Evolutionary conservation across 2,888 invertebrate species (phyloP).

Genomic region (Xiphydria camelus): DNA sequence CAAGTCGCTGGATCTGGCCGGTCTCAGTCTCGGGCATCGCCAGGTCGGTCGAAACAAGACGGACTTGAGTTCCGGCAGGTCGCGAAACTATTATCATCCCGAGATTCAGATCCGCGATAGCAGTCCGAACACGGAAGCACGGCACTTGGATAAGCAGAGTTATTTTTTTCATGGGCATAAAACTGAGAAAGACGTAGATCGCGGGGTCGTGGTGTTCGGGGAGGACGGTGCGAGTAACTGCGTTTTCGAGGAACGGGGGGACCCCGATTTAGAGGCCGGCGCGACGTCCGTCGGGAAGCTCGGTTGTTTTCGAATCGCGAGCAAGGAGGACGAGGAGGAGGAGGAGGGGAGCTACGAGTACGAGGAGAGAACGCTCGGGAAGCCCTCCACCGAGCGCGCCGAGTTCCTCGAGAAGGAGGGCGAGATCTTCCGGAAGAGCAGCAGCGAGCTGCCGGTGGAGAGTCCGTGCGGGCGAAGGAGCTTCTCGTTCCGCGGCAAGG

Average conservation of each 20-base stretch:
- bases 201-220: conserved; percentile 29
- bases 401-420: conserved; percentile 45
- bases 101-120: conserved; percentile 22
- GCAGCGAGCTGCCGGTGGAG: conserved; percentile 32
- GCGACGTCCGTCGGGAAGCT: conserved; percentile 24
- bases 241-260: conserved; percentile 8
- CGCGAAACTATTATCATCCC: conserved; percentile 23
- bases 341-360: background rate
- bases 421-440: conserved; percentile 44
- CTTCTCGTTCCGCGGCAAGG: conserved; percentile 36
- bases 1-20: conserved; percentile 34
- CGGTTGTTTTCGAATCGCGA: conserved; percentile 32
- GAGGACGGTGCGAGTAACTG: conserved; percentile 15
- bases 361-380: background rate
- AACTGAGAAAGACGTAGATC: conserved; percentile 48
- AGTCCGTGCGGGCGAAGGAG: conserved; percentile 25
- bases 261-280: conserved; percentile 10
- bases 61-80: conserved; percentile 6
- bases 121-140: conserved; percentile 29
- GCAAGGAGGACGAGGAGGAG: conserved; percentile 16
- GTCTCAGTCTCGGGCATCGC: conserved; percentile 35
- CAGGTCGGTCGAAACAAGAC: conserved; percentile 27
- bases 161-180: conserved; percentile 54
- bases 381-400: conserved; percentile 26
- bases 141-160: conserved; percentile 44